Conservation (phyloP, 1,140 invertebrate species). For the Sitophilus oryzae region DNA sequence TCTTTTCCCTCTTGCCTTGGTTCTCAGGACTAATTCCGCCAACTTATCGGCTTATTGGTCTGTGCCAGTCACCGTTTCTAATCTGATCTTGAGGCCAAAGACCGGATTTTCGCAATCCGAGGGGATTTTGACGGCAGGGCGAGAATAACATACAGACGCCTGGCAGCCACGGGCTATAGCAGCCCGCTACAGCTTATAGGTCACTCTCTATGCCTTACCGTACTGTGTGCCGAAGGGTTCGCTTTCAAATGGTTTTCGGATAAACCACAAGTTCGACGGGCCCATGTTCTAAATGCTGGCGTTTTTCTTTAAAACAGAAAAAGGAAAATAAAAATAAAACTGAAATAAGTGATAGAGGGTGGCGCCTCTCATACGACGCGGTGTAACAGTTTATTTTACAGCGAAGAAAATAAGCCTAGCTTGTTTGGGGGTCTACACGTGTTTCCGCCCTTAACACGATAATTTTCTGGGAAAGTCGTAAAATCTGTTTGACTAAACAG, state of each 20-base stretch:
- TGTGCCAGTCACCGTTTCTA: slow-evolving; percentile 8
- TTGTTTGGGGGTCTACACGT: too few species aligned
- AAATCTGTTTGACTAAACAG: too few species aligned
- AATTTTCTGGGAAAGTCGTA: too few species aligned
- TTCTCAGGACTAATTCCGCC: background rate
- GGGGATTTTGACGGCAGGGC: background rate
- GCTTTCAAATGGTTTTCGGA: background rate
- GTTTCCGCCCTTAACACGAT: too few species aligned
- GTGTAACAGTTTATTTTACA: too few species aligned
- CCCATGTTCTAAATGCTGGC: too few species aligned
- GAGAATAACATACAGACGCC: background rate
- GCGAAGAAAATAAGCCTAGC: too few species aligned
- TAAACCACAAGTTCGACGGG: too few species aligned
- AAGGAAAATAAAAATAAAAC: too few species aligned
- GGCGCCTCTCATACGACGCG: too few species aligned
- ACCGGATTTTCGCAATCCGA: background rate
- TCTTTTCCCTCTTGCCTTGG: background rate
- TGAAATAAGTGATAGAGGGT: too few species aligned
- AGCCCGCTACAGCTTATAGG: background rate
- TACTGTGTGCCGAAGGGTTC: background rate
- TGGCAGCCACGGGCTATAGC: background rate
- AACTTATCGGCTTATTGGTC: slow-evolving; percentile 3
- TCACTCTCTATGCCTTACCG: background rate
- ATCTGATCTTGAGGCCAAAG: slow-evolving; percentile 3
- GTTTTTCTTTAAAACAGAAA: too few species aligned